Base-by-base conservation (phyloP, 2,113 vertebrate species). In the Potamarius usumacintae region DNA sequence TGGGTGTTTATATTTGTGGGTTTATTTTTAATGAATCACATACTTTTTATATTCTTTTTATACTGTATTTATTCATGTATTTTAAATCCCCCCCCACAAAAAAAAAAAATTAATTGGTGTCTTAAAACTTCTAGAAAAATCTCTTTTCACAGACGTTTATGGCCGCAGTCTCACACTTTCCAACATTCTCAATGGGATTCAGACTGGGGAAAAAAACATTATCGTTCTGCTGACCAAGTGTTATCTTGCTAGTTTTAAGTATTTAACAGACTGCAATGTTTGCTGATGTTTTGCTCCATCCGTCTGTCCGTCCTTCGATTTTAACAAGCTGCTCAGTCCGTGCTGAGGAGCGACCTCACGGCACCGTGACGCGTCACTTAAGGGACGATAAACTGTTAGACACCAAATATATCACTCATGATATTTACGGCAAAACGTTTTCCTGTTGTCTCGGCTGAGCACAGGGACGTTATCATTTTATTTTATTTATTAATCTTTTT, bases 241-340 rank as follows among this genome's bases (percentile, higher is more conserved):
- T 18, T 71, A 57, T 72, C 63, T 34, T 20, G n/a, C 50, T 25
- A 84, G 65, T 27, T 84, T 84, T 84, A 57, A 72, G 63, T 53
- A 84, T 84, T 84, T 71, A 84, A 25, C 82, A 83, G 60, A 65
- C 27, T 84, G 82, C 82, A 67, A 34, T 52, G 65, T 84, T 84
- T 53, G 83, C 83, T 84, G 83, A 84, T 84, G 65, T 84, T 84
- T 84, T 69, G 50, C 65, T 69, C 65, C 65, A 71, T 71, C 83
- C 48, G 83, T 71, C 50, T 57, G 83, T 84, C 63, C 15, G 34
- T 69, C 83, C 67, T 69, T 12, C 50, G 10, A 27, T 55, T 57
- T 71, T 84, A 84, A 84, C 83, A 84, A 84, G 83, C 83, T 71
- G 52, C 63, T n/a, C 11, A 25, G 11, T n/a, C 48, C 22, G 3